Conservation (phyloP, 23 tunicate genomes). For the Ciona savignyi region DNA sequence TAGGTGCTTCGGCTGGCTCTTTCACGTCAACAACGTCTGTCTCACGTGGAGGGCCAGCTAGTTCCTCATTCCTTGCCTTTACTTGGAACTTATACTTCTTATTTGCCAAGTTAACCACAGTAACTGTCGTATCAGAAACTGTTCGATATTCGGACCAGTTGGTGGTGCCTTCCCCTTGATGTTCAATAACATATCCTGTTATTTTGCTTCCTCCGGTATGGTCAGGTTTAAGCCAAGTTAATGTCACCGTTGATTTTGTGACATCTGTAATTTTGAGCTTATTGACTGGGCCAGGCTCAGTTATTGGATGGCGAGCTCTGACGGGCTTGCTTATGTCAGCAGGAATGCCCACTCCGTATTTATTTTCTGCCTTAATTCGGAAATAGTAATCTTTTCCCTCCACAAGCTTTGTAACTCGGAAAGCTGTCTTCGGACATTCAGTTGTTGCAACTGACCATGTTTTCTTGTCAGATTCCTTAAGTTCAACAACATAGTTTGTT, state of each 20-base stretch:
- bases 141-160: slow-evolving; percentile 62
- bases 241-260: slow-evolving; percentile 51
- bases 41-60: slow-evolving; percentile 51
- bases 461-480: slow-evolving; percentile 78
- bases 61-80: slow-evolving; percentile 64
- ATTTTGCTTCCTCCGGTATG: slow-evolving; percentile 79
- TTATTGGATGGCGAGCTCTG: slow-evolving; percentile 44
- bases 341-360: slow-evolving; percentile 65
- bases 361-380: slow-evolving; percentile 83
- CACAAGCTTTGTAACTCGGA: slow-evolving; percentile 57
- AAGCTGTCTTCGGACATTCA: slow-evolving; percentile 66
- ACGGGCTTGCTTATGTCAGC: slow-evolving; percentile 64
- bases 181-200: slow-evolving; percentile 70
- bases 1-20: slow-evolving; percentile 66
- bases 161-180: slow-evolving; percentile 60
- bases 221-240: slow-evolving; percentile 77
- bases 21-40: slow-evolving; percentile 69
- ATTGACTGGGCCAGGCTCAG: slow-evolving; percentile 76
- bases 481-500: slow-evolving; percentile 71
- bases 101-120: slow-evolving; percentile 40
- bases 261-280: slow-evolving; percentile 71
- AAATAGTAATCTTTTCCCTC: slow-evolving; percentile 89
- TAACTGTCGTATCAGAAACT: slow-evolving; percentile 52
- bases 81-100: slow-evolving; percentile 78
- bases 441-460: slow-evolving; percentile 72